Evolutionary conservation across 1,140 invertebrate species (phyloP), one percentile per base, ranked within the genome.

Genomic region (Neodiprion virginianus): DNA sequence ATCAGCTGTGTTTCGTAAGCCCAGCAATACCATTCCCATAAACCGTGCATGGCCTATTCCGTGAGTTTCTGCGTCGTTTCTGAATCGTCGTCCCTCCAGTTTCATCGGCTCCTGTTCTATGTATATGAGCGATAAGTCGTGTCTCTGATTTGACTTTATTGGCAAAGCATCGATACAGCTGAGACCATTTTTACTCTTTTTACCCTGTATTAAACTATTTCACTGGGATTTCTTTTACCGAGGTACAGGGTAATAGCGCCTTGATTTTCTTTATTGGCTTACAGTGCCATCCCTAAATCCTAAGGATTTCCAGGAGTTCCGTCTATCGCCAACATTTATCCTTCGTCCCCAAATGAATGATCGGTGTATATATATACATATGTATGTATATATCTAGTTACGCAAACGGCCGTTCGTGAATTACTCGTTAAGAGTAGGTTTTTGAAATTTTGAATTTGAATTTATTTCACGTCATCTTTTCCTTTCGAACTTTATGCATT

Each of bases 141-240:
- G 53, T 61, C 53, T 14, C n/a, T 61, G 53, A 61, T 61, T 61
- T 61, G 53, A 61, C 53, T 61, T 61, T 61, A 61, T 61, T 61
- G 53, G 53, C 53, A 61, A 8, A 61, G 53, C 8, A 61, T 12
- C 11, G 53, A 61, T 61, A 61, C 53, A 61, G 11, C 11, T 17
- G 8, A 61, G 53, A 17, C 53, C 8, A 61, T 61, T 61, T 61
- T 61, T 61, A 61, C 8, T 61, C 11, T 61, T 7, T 8, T 21
- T 1, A 21, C 8, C 28, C 28, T 40, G 53, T 61, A 40, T 61
- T 61, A 61, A 61, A 61, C 53, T 61, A 61, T 61, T 61, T 61
- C n/a, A 61, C n/a, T 61, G 5, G 53, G 53, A 61, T 61, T 17
- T 61, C 7, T 61, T 61, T 61, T 61, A 17, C 53, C 11, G 53